Percentiles rank a stretch among this genome's conserved stretches.
phyloP scores from a whole-genome alignment of 2,113 vertebrate genomes.

The Muntiacus reevesi region DNA sequence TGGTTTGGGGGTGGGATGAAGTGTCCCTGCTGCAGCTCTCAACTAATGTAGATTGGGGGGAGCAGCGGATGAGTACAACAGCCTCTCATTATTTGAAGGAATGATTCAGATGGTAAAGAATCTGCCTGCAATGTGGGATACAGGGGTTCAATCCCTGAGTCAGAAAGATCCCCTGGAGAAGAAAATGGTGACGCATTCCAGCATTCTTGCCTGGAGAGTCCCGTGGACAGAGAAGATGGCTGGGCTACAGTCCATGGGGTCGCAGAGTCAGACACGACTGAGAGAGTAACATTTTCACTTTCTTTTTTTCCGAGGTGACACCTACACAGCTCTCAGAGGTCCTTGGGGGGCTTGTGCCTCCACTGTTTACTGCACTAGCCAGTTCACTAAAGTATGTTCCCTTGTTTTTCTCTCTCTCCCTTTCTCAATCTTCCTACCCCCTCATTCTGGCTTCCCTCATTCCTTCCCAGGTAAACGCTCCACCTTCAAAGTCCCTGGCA shows the following conservation, averaged over 20 bases:
- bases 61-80: neutral
- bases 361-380: neutral
- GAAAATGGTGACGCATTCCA: neutral
- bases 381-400: neutral
- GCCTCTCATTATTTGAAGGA: neutral
- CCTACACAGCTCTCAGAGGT: neutral
- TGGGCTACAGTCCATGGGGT: neutral
- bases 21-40: too few relatives aligned
- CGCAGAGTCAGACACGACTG: neutral
- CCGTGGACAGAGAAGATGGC: neutral
- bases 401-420: neutral
- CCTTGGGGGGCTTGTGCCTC: too few relatives aligned
- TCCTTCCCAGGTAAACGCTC: neutral
- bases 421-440: neutral
- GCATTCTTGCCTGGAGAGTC: neutral
- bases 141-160: neutral
- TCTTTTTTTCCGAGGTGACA: neutral
- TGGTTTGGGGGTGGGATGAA: neutral
- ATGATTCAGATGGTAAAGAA: neutral
- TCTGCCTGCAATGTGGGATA: neutral
- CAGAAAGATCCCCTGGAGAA: neutral
- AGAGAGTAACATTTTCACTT: neutral
- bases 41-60: too few relatives aligned
- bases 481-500: neutral
- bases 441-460: neutral